Evolutionary conservation across 2,113 vertebrate species (phyloP).

Genomic region (Mystacornis crossleyi): DNA sequence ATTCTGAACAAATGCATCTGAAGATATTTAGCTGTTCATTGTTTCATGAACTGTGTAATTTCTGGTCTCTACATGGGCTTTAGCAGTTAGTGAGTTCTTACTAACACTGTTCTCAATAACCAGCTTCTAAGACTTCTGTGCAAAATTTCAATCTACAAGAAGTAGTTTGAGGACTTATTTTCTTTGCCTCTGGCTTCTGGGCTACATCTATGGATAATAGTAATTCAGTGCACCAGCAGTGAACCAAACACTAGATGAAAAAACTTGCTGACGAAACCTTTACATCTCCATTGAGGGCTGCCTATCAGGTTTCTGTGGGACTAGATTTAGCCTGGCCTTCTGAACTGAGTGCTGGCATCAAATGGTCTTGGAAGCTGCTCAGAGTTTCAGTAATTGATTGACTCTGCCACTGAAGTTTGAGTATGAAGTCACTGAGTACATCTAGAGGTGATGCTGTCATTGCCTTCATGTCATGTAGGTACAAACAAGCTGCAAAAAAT

Average conservation of each 20-base stretch:
- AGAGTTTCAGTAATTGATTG: neutral
- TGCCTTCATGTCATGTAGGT: neutral
- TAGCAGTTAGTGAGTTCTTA: neutral
- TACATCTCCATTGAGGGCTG: fast-evolving
- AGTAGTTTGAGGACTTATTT: neutral
- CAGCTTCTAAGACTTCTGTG: neutral
- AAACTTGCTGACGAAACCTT: neutral
- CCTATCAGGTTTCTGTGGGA: neutral
- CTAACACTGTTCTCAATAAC: neutral
- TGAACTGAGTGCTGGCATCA: neutral
- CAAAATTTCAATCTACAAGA: neutral
- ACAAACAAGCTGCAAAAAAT: neutral
- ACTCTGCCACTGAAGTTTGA: neutral
- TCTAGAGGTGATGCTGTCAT: neutral
- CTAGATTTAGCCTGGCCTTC: neutral
- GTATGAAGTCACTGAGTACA: neutral
- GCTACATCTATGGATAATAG: neutral
- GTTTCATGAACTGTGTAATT: neutral
- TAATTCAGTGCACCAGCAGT: neutral
- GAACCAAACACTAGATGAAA: neutral
- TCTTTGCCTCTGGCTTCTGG: neutral
- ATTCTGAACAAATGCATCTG: neutral
- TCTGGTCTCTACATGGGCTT: neutral
- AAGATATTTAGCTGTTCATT: neutral
- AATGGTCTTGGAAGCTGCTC: neutral